Evolutionary conservation across 2,797 vertebrate species (phyloP), one percentile per base, ranked within the genome.

Genomic region (Pagetopsis macropterus): DNA sequence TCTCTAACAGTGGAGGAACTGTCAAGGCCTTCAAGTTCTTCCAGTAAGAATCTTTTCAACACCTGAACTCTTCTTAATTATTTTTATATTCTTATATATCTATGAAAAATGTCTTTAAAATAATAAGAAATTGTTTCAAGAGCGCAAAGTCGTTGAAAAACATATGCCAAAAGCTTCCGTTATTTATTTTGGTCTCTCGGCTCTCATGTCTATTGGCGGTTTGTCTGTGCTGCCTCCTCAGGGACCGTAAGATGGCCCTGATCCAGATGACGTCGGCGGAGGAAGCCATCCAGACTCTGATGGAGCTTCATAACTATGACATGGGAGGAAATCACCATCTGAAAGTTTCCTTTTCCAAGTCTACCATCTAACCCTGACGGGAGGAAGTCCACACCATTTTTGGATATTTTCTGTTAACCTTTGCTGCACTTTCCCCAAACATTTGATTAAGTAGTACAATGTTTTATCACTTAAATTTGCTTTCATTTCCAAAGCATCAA

Each of bases 11-110:
- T 70, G 97, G 97, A 76, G 97, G 96, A 91, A 95, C 95, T 64
- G 97, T 98, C 85, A 99, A 99, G 94, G 98, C 96, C 56, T 99
- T 99, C 92, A 99, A 99, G 88, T 99, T 99, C 91, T 99, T 99
- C 94, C 98, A 99, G 98, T 99, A 97, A 97, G 97, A 93, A 87
- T 4, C 19, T 14, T 13, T 54, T 52, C 1, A 37, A 9, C 33
- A 37, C 33, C 1, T 37, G 6, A 14, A 27, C 10, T 37, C 43
- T 31, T 31, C 3, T 17, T 6, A 17, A 16, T 19, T 12, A 6
- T 66, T 19, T 15, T 0, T 3, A 19, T 4, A 8, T 44, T 33
- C 59, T 0, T 12, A 7, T 2, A 31, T 51, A 19, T n/a, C 5
- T 54, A 1, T 48, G 40, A 19, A 37, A 37, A 23, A 23, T 23